Percentiles rank a stretch among this genome's conserved stretches.
phyloP scores from a whole-genome alignment of 1,140 invertebrate species.

The Drosophila paulistorum region DNA sequence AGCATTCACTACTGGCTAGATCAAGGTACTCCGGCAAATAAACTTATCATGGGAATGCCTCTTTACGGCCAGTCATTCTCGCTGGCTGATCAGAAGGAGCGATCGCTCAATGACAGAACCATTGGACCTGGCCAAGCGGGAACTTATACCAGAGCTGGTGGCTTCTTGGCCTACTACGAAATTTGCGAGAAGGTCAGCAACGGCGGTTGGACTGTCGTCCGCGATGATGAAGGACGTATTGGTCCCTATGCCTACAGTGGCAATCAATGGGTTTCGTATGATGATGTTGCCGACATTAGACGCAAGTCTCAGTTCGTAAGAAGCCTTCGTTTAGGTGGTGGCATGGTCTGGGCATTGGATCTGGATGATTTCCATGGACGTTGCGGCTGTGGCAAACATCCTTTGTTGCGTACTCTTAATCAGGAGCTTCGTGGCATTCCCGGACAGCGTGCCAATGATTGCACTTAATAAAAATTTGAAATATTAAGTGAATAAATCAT shows the following conservation, averaged over 20 bases:
- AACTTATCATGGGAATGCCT: constrained; percentile 92
- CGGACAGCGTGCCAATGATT: constrained; percentile 82
- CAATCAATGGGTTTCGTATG: constrained; percentile 93
- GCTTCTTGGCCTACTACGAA: constrained; percentile 94
- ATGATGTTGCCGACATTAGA: constrained; percentile 88
- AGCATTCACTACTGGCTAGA: constrained; percentile 92
- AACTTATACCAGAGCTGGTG: constrained; percentile 90
- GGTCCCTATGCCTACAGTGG: constrained; percentile 89
- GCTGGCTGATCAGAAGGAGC: constrained; percentile 86
- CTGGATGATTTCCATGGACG: constrained; percentile 89
- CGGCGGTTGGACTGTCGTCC: constrained; percentile 87
- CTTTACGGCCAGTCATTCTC: constrained; percentile 94
- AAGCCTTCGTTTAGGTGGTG: constrained; percentile 87
- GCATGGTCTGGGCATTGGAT: constrained; percentile 91
- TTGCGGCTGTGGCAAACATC: constrained; percentile 86
- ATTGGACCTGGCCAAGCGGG: constrained; percentile 91
- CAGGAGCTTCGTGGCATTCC: constrained; percentile 84
- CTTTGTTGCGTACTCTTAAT: constrained; percentile 85
- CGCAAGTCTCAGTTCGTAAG: constrained; percentile 85
- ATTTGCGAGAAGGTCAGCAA: constrained; percentile 87
- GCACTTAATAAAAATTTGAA: constrained; percentile 58
- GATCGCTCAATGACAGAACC: constrained; percentile 87
- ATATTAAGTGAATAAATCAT: constrained; percentile 19
- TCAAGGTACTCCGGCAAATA: constrained; percentile 89
- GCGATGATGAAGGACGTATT: constrained; percentile 86